These are phyloP conservation scores for Drosophila quadrilineata DNA, from an alignment of 1,140 invertebrate genomes.

Conservation along the genomic window DNA sequence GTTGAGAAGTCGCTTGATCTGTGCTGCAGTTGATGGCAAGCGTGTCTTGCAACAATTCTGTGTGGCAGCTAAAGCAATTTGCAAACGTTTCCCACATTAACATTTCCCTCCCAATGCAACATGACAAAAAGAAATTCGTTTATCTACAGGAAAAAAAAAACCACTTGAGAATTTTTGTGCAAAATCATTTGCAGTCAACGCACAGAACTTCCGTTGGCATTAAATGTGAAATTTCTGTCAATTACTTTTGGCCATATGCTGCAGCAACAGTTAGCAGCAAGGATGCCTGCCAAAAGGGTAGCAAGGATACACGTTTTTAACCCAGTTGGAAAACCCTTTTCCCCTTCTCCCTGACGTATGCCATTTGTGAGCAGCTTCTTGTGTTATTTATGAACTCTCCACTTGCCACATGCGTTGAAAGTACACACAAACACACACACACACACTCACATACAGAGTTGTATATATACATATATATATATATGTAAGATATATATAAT, in stretches of 20 bases:
- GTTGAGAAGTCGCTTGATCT: too few species aligned
- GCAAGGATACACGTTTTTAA: too few species aligned
- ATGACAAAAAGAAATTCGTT: too few species aligned
- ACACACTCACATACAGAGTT: background rate
- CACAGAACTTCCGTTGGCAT: too few species aligned
- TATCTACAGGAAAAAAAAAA: too few species aligned
- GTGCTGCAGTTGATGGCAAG: constrained; percentile 29
- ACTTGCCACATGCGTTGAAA: constrained; percentile 18
- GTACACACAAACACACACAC: constrained; percentile 8
- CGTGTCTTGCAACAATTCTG: constrained; percentile 34
- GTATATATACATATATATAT: background rate
- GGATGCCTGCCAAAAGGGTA: too few species aligned
- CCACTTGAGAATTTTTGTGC: too few species aligned
- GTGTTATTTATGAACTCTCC: constrained; percentile 60
- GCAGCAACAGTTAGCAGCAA: constrained; percentile 1
- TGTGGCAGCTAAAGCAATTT: background rate
- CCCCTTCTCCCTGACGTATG: constrained; percentile 2
- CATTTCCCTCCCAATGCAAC: constrained; percentile 11
- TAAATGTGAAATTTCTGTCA: too few species aligned
- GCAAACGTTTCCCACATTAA: constrained; percentile 35
- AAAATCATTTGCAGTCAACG: too few species aligned
- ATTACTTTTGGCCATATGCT: constrained; percentile 3
- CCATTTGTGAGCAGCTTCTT: constrained; percentile 32
- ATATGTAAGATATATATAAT: too few species aligned
- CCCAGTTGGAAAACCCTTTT: constrained; percentile 4